Percentiles rank a stretch among this genome's conserved stretches.
These are phyloP conservation scores for Drosophila chauvacae DNA, from an alignment of 1,140 invertebrate genomes.

Conservation along the genomic window DNA sequence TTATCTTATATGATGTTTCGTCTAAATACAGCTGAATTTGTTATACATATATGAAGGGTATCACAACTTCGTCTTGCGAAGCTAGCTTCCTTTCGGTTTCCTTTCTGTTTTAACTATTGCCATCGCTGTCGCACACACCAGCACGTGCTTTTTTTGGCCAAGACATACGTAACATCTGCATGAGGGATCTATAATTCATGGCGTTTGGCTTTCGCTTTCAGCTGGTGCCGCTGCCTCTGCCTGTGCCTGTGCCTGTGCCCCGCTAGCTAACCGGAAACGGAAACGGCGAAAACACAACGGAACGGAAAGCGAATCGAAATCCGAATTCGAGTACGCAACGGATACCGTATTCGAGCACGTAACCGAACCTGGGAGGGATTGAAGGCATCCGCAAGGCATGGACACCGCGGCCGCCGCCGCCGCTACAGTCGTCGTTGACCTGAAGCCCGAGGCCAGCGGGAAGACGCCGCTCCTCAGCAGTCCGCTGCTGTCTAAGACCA, in stretches of 20 bases:
- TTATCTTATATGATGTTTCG: no score
- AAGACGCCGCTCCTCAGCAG: slow-evolving; percentile 56
- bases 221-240: slow-evolving; percentile 52
- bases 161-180: slow-evolving; percentile 66
- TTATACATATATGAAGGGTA: neutral
- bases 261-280: slow-evolving; percentile 39
- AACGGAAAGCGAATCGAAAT: slow-evolving; percentile 8
- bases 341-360: slow-evolving; percentile 5
- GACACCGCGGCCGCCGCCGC: slow-evolving; percentile 75
- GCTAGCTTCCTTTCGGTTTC: neutral
- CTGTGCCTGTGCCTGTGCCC: slow-evolving; percentile 10
- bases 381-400: slow-evolving; percentile 45
- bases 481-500: slow-evolving; percentile 21
- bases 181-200: slow-evolving; percentile 60
- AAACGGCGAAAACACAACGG: slow-evolving; percentile 21
- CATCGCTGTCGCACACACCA: slow-evolving; percentile 60
- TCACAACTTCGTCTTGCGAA: neutral
- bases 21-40: no score
- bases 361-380: neutral
- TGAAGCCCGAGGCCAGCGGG: slow-evolving; percentile 53
- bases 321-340: neutral
- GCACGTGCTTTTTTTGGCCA: slow-evolving; percentile 76
- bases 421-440: slow-evolving; percentile 70
- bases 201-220: slow-evolving; percentile 59
- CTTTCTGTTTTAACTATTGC: slow-evolving; percentile 1